Evolutionary conservation across 2,113 vertebrate species (phyloP), one percentile per base, ranked within the genome.

Genomic region (Coturnix japonica): DNA sequence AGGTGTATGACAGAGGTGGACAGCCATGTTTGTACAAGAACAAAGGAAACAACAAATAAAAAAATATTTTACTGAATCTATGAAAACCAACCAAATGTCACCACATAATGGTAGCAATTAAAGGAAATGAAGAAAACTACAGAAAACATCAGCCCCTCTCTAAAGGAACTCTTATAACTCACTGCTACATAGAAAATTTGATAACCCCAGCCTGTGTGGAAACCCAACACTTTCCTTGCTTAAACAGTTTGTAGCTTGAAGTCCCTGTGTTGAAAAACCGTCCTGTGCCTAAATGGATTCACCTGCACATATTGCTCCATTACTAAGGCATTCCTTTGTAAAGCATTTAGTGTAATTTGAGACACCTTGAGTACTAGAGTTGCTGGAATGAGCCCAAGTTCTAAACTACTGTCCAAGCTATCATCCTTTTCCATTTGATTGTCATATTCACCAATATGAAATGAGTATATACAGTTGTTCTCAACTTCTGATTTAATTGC

Each of bases 301-400:
- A 65, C 71, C 66, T 89, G 76, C 46, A 89, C 26, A 65, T 73
- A 79, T 33, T 11, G 3, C 44, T 66, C 1, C 0, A 81, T 57
- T 56, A 43, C 81, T n/a, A 35, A 5, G 59, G 86, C 35, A 84
- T 3, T 56, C 26, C 67, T 91, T 57, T 56, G 37, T 66, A 82
- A 87, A 87, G 81, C 78, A 93, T 74, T 89, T 85, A 28, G 33
- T 81, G 85, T 64, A 93, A 59, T 82, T 73, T 70, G 77, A 87
- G 90, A 79, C 44, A 81, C 44, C 65, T 64, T 21, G 41, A 70
- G 37, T 63, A 70, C 54, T 69, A 89, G 44, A 89, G 71, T 35
- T 74, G 39, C 43, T 77, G 56, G 30, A 91, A 85, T 59, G 70
- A 93, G 12, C 25, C 13, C 33, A 87, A 82, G 2, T 77, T 81